Evolutionary conservation across 1,140 invertebrate genomes (phyloP).

Genomic region (Campoletis sonorensis): DNA sequence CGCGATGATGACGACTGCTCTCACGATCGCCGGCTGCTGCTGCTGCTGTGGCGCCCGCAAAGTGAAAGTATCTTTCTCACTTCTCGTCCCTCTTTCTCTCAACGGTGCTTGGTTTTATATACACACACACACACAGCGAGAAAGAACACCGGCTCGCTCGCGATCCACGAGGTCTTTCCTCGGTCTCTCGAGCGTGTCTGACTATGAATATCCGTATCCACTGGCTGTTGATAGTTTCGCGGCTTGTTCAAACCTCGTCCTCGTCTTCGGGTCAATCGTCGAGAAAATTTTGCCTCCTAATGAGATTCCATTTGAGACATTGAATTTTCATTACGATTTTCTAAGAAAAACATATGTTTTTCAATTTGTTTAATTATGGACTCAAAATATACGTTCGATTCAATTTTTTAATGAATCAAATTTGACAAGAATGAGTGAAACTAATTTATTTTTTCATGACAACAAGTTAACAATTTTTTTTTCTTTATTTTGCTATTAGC

Average conservation of each 20-base stretch:
- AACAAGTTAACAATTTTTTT: no score
- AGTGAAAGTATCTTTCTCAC: slow-evolving; percentile 61
- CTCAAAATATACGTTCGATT: no score
- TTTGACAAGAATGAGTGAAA: no score
- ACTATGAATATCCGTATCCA: slow-evolving; percentile 37
- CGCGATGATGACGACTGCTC: slow-evolving; percentile 52
- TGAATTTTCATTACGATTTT: no score
- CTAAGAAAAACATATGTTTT: no score
- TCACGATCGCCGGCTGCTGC: slow-evolving; percentile 48
- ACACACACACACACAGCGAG: slow-evolving; percentile 35
- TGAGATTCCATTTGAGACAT: no score
- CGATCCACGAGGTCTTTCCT: slow-evolving; percentile 24
- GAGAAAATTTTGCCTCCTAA: not conserved
- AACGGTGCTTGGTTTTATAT: slow-evolving; percentile 26
- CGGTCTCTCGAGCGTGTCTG: not conserved
- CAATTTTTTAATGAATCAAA: no score
- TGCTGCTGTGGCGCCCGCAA: slow-evolving; percentile 45
- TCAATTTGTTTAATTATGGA: no score
- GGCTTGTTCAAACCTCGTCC: not conserved
- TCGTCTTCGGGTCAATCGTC: slow-evolving; percentile 10
- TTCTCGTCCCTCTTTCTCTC: slow-evolving; percentile 51
- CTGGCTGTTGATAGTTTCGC: slow-evolving; percentile 22
- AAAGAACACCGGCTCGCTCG: slow-evolving; percentile 18
- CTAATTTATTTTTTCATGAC: no score
- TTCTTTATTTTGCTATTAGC: no score